A percentile compares a stretch with the other conserved stretches of the same genome.
These are phyloP conservation scores for Taphrorychus bicolor DNA, from an alignment of 2,888 invertebrate genomes.

Conservation along the genomic window DNA sequence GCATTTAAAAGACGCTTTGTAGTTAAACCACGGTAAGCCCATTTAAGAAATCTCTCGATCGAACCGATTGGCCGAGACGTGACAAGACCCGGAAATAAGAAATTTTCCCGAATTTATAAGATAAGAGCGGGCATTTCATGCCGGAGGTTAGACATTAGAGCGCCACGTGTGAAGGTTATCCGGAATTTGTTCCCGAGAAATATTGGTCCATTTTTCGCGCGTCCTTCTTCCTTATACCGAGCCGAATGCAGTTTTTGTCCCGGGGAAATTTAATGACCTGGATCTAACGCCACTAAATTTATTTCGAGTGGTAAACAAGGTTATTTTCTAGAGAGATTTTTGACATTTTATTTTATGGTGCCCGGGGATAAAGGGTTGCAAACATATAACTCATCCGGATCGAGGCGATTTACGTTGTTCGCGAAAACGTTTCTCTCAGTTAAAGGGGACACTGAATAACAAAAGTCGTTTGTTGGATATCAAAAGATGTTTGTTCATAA, in stretches of 20 bases:
- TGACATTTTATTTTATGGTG: conserved; percentile 20
- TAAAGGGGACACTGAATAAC: not conserved
- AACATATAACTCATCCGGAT: conserved; percentile 4
- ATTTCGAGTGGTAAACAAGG: conserved; percentile 30
- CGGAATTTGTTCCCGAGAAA: conserved; percentile 26
- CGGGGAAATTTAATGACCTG: conserved; percentile 23
- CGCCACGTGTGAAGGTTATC: conserved; percentile 32
- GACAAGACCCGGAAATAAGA: conserved; percentile 22
- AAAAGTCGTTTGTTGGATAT: not conserved
- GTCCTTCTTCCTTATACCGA: not conserved
- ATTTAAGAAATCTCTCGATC: conserved; percentile 15
- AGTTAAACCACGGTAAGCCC: conserved; percentile 7
- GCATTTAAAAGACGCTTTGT: not conserved
- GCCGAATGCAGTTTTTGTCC: conserved; percentile 26
- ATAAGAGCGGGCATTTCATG: conserved; percentile 26
- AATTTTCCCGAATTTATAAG: conserved; percentile 32
- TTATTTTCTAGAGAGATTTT: conserved; percentile 20
- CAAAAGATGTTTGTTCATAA: too few relatives aligned
- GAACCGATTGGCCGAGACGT: conserved; percentile 21
- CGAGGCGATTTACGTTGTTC: conserved; percentile 1
- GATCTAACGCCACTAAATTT: conserved; percentile 25
- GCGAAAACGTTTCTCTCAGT: not conserved
- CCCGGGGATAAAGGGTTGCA: conserved; percentile 5
- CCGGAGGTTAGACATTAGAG: conserved; percentile 22
- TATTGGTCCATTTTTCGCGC: conserved; percentile 29